Conservation (phyloP, 2,888 invertebrate species). For the Seladonia tumulorum region DNA sequence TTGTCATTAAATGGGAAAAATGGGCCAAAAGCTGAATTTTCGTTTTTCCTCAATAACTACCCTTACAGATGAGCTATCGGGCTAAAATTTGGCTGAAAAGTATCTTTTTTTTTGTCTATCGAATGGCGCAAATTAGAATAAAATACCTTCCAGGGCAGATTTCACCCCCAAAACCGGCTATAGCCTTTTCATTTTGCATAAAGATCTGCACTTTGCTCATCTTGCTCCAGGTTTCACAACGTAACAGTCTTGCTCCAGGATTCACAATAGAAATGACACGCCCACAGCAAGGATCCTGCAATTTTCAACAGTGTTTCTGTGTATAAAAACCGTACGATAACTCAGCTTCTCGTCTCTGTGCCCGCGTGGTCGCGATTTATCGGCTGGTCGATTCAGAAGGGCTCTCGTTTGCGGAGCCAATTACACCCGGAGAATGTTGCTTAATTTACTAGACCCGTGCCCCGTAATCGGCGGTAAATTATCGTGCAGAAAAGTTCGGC, state of each 20-base stretch:
- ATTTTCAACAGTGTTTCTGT: neutral
- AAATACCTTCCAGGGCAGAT: too few species aligned
- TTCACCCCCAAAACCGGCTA: too few species aligned
- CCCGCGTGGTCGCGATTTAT: neutral
- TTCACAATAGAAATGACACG: neutral
- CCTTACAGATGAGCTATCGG: too few species aligned
- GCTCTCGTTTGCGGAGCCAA: neutral
- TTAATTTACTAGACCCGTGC: neutral
- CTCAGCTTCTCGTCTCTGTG: neutral
- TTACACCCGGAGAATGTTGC: conserved; percentile 14
- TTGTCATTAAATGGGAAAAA: too few species aligned
- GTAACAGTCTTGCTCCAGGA: too few species aligned
- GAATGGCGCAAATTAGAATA: too few species aligned
- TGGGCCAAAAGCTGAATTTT: too few species aligned
- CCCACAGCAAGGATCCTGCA: neutral
- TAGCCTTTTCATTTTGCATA: too few species aligned
- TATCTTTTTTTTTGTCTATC: too few species aligned
- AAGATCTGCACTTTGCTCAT: too few species aligned
- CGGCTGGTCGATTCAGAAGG: neutral
- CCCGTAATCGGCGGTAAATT: neutral
- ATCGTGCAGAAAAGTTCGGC: neutral
- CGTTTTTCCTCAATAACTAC: too few species aligned
- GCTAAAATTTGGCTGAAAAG: too few species aligned
- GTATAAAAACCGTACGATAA: neutral
- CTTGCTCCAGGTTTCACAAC: neutral